Evolutionary conservation across 2,113 vertebrate species (phyloP), one percentile per base, ranked within the genome.

Genomic region (Charina bottae): DNA sequence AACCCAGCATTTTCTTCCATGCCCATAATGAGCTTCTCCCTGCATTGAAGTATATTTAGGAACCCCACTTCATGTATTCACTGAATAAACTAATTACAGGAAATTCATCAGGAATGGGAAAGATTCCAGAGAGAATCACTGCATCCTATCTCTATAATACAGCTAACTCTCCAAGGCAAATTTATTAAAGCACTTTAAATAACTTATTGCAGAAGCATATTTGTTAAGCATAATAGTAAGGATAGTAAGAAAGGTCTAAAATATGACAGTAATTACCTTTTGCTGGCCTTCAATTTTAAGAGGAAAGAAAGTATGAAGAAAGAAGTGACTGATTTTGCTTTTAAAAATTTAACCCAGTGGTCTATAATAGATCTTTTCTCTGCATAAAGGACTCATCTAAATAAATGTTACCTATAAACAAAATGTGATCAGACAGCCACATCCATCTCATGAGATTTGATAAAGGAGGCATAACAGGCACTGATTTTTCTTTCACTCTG

Each of bases 311-410:
- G n/a, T 28, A 23, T 90, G 64, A 23, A 93, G 13, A 24, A 92
- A 78, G 72, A 89, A 88, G 4, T 26, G 2, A 3, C 37, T 54
- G 8, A 13, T 89, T 37, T 28, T 11, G n/a, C 90, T 56, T 84
- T 62, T 62, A 89, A 78, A 83, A 21, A 37, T 2, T 55, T 59
- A 17, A 19, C 9, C 2, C 46, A 37, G 46, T 12, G 60, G n/a
- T 28, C 13, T 6, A 8, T 11, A 89, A 5, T 0, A 83, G 64
- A 93, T 33, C 26, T 53, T 46, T 28, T 49, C 5, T 42, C 78
- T 95, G 94, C 90, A 46, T 83, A 92, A 85, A 90, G 84, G 53
- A 26, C 37, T 28, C n/a, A 78, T 17, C 60, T 64, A 78, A 23
- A 24, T 21, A 92, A 28, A 88, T 83, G 85, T 87, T 88, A 42